Evolutionary conservation across 2,113 vertebrate species (phyloP), one percentile per base, ranked within the genome.

Genomic region (Pituophis catenifer): DNA sequence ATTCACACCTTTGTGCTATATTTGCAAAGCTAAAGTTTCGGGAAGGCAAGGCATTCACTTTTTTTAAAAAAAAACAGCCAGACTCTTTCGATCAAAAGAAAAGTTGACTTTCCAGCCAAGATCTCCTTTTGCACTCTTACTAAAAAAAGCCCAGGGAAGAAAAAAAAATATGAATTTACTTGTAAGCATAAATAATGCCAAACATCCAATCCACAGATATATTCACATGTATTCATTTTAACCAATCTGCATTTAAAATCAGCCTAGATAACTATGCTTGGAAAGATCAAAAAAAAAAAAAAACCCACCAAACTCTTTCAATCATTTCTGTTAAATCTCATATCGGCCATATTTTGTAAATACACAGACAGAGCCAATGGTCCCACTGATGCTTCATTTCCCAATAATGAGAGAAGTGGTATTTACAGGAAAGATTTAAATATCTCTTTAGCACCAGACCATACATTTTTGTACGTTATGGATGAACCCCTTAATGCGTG

Each of bases 391-490:
- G 97, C 97, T 89, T 5, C 97, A 97, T 97, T 98, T 98, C 96
- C 97, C 97, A 98, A 96, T 98, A 98, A 97, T 95, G 96, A 98
- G 96, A 95, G 96, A 97, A 97, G 97, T 96, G 96, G 97, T 97
- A 97, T 98, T 98, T 98, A 97, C 97, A 97, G 97, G 97, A 98
- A 98, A 93, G 94, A 95, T 97, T 97, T 96, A 98, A 98, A 96
- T 96, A 97, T 97, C 96, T 97, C 96, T 97, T 97, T 94, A 94
- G 94, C 96, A 95, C 93, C 3, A 54, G 94, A 96, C 97, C 95
- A 95, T 96, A 97, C 96, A 94, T 97, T 98, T 98, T 97, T 65
- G 95, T 96, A 96, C 97, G 96, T 94, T 96, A 96, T 91, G 87
- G 96, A 97, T 96, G 97, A 97, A 98, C 95, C 96, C 95, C 95